A percentile compares a stretch with the other conserved stretches of the same genome.
Conservation (phyloP, 2,888 invertebrate species). For the Lithophane semibrunnea region DNA sequence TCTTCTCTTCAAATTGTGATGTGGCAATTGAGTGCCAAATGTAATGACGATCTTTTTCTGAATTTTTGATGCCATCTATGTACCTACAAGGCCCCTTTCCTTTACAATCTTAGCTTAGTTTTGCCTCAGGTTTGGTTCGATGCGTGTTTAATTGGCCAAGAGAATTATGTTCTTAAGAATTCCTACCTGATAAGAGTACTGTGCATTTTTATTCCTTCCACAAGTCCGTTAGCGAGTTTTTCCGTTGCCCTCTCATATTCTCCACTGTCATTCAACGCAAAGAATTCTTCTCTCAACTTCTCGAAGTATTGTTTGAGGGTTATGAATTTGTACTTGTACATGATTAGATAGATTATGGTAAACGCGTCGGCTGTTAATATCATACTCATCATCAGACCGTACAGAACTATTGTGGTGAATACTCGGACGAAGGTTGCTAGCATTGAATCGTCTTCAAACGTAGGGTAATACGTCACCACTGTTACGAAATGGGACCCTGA, state of each 20-base stretch:
- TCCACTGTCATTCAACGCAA: constrained; percentile 68
- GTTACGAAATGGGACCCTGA: constrained; percentile 84
- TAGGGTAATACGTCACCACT: constrained; percentile 84
- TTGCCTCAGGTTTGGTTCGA: too few relatives aligned
- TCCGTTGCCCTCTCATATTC: constrained; percentile 72
- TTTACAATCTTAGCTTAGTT: too few relatives aligned
- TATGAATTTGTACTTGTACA: constrained; percentile 86
- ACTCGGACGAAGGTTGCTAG: constrained; percentile 74
- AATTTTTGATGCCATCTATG: too few relatives aligned
- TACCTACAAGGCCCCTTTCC: too few relatives aligned
- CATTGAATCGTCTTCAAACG: constrained; percentile 76
- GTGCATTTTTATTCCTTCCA: constrained; percentile 85
- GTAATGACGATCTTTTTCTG: too few relatives aligned
- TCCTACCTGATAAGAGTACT: constrained; percentile 78
- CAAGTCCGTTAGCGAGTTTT: constrained; percentile 74
- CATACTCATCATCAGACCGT: constrained; percentile 81
- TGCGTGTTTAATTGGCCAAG: too few relatives aligned
- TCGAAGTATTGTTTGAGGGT: constrained; percentile 82
- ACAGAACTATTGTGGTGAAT: constrained; percentile 74
- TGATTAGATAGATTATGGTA: constrained; percentile 80
- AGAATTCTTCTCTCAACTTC: constrained; percentile 74
- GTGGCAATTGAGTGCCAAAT: too few relatives aligned
- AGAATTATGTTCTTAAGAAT: too few relatives aligned
- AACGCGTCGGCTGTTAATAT: constrained; percentile 80
- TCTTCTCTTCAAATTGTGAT: too few relatives aligned